Conservation (phyloP, 1,140 invertebrate species). For the Harlomillsia oculata region DNA sequence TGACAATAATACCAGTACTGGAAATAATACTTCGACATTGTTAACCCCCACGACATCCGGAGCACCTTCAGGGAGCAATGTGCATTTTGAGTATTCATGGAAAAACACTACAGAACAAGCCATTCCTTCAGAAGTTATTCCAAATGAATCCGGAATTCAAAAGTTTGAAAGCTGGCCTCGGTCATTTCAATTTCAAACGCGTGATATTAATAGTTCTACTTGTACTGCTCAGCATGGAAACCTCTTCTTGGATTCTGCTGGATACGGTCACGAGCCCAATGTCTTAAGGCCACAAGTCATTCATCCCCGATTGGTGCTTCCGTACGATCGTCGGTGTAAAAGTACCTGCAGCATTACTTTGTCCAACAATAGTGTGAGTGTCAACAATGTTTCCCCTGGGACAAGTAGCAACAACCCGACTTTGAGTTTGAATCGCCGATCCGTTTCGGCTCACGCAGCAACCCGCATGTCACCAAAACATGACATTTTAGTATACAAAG, state of each 20-base stretch:
- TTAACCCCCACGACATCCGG: slow-evolving; percentile 43
- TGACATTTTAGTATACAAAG: too few relatives aligned
- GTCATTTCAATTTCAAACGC: neutral
- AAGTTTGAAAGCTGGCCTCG: slow-evolving; percentile 34
- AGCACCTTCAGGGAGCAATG: slow-evolving; percentile 43
- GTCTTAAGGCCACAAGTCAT: too few relatives aligned
- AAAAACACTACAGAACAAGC: slow-evolving; percentile 15
- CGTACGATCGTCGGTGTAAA: slow-evolving; percentile 46
- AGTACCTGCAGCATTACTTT: slow-evolving; percentile 58
- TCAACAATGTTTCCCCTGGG: too few relatives aligned
- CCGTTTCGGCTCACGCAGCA: too few relatives aligned
- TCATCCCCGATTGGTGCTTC: slow-evolving; percentile 35
- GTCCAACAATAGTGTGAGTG: slow-evolving; percentile 35
- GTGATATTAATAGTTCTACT: neutral
- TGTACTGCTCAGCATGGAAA: too few relatives aligned
- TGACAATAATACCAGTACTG: neutral
- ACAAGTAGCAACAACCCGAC: too few relatives aligned
- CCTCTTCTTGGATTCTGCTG: too few relatives aligned
- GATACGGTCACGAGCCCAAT: neutral
- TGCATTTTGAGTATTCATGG: slow-evolving; percentile 34
- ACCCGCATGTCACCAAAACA: too few relatives aligned
- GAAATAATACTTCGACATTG: slow-evolving; percentile 1
- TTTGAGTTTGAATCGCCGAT: too few relatives aligned
- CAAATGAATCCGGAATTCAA: slow-evolving; percentile 25
- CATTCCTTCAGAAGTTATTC: slow-evolving; percentile 28